Conservation (phyloP, 1,140 invertebrate genomes). For the Drosophila pachea region DNA sequence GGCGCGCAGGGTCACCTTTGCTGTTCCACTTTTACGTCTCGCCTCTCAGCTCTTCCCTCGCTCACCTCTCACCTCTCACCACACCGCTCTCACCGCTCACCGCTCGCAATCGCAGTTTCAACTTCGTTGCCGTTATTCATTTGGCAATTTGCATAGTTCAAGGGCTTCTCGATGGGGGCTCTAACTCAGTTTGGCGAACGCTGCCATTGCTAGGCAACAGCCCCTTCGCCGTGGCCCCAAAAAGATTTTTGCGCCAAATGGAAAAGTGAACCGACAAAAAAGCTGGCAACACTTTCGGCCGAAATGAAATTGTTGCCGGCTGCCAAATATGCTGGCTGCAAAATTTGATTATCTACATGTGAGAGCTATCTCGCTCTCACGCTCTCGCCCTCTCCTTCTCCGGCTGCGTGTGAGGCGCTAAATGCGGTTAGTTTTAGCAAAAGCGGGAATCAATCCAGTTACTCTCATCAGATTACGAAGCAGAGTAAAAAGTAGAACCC, state of each 20-base stretch:
- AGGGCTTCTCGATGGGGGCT: constrained; percentile 46
- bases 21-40: neutral
- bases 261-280: constrained; percentile 38
- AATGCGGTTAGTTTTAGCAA: too few relatives aligned
- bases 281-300: constrained; percentile 40
- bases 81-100: too few relatives aligned
- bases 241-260: constrained; percentile 19
- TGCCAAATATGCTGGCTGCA: constrained; percentile 1
- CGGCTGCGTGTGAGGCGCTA: too few relatives aligned
- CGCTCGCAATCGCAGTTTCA: constrained; percentile 11
- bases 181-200: constrained; percentile 53
- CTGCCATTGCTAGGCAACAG: neutral
- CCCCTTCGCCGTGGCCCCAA: constrained; percentile 6
- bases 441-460: too few relatives aligned
- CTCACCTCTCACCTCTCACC: neutral
- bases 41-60: neutral
- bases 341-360: constrained; percentile 65
- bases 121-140: constrained; percentile 57
- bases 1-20: neutral
- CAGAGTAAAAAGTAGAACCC: too few relatives aligned
- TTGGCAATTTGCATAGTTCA: constrained; percentile 73
- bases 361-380: neutral
- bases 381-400: too few relatives aligned
- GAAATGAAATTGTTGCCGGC: constrained; percentile 49
- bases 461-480: too few relatives aligned